Evolutionary conservation across 2,888 invertebrate genomes (phyloP).

Genomic region (Machimus rusticus): DNA sequence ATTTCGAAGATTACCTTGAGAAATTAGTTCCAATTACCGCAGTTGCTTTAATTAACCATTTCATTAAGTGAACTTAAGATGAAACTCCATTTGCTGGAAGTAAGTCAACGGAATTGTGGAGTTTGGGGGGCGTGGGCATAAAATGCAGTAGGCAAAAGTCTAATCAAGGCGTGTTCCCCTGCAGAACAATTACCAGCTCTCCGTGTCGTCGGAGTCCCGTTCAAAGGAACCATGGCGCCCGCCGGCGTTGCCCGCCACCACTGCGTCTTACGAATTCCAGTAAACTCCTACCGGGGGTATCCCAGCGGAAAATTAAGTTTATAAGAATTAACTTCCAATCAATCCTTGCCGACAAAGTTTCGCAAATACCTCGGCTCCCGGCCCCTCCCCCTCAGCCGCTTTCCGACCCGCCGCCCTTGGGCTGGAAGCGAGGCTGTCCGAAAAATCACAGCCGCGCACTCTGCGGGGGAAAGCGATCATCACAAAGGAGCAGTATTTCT

Average conservation of each 20-base stretch:
- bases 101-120: neutral
- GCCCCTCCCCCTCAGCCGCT: neutral
- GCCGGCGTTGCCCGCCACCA: neutral
- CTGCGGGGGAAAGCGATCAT: neutral
- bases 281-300: neutral
- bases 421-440: neutral
- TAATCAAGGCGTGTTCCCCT: neutral
- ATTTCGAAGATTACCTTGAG: neutral
- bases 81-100: neutral
- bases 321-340: conserved; percentile 23
- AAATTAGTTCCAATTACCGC: neutral
- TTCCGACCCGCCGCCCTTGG: neutral
- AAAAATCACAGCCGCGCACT: neutral
- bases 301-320: conserved; percentile 20
- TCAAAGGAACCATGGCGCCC: neutral
- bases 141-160: neutral
- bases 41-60: neutral
- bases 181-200: neutral
- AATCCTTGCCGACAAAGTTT: neutral
- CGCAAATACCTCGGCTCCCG: neutral
- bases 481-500: conserved; percentile 11
- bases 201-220: neutral
- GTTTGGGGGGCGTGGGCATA: neutral
- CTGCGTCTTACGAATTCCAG: neutral
- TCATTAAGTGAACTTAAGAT: neutral